Evolutionary conservation across 1,140 invertebrate genomes (phyloP).

Genomic region (Atta cephalotes): DNA sequence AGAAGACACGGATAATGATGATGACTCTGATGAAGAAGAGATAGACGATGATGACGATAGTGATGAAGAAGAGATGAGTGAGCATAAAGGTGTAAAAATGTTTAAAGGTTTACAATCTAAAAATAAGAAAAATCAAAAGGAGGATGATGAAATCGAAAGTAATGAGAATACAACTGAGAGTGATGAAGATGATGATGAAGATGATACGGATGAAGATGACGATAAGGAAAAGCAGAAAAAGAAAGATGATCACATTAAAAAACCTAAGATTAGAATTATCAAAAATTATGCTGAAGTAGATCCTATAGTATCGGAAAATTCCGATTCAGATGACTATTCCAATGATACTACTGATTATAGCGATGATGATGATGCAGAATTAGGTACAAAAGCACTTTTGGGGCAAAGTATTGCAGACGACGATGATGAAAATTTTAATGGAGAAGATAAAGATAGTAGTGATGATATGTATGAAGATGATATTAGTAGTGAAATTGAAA

Average conservation of each 20-base stretch:
- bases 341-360: not conserved
- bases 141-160: conserved; percentile 56
- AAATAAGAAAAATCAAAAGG: conserved; percentile 57
- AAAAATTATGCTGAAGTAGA: too few species aligned
- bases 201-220: too few species aligned
- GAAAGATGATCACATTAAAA: too few species aligned
- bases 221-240: too few species aligned
- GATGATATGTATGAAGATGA: too few species aligned
- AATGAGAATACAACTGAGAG: conserved; percentile 4
- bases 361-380: not conserved
- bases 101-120: conserved; percentile 51
- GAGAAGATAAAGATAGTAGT: too few species aligned
- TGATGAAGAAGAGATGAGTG: not conserved
- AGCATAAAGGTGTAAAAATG: conserved; percentile 66
- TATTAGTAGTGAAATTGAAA: too few species aligned
- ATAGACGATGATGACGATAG: conserved; percentile 58
- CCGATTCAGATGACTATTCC: too few species aligned
- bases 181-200: conserved; percentile 7
- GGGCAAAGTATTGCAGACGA: not conserved
- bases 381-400: too few species aligned
- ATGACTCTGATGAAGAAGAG: conserved; percentile 5
- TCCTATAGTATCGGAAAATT: too few species aligned
- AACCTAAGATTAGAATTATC: too few species aligned
- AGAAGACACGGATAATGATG: conserved; percentile 56
- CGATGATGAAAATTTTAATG: conserved; percentile 43